These are phyloP conservation scores for Zele albiditarsus DNA, from an alignment of 2,888 invertebrate genomes.

Conservation along the genomic window DNA sequence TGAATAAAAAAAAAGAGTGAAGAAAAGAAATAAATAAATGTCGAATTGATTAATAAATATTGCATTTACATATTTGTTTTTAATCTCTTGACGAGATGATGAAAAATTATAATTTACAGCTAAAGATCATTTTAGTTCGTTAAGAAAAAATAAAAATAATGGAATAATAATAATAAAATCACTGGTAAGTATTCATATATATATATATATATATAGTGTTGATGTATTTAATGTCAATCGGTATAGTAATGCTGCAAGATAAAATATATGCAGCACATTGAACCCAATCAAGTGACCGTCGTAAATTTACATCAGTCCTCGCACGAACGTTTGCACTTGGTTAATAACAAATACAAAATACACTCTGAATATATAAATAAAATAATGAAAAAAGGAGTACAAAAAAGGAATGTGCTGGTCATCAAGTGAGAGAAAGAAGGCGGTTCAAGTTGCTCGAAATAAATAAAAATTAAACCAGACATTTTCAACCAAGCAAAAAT, in stretches of 20 bases:
- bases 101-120: neutral
- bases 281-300: constrained; percentile 72
- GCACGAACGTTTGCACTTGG: constrained; percentile 54
- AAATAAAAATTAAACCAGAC: no score
- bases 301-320: constrained; percentile 71
- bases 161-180: constrained; percentile 1
- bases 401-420: neutral
- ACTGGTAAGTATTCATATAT: neutral
- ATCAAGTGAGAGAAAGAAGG: no score
- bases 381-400: neutral
- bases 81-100: no score
- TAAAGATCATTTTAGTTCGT: neutral
- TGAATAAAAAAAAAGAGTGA: no score
- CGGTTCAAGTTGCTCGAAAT: no score
- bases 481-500: no score
- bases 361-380: constrained; percentile 12
- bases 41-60: neutral
- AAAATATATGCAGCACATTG: constrained; percentile 70
- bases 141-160: constrained; percentile 6
- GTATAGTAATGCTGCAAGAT: constrained; percentile 1
- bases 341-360: constrained; percentile 68
- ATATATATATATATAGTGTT: constrained; percentile 13
- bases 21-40: no score
- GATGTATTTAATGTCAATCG: constrained; percentile 25
- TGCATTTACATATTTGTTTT: neutral